Evolutionary conservation across 2,113 vertebrate species (phyloP).

Genomic region (Callocephalon fimbriatum): DNA sequence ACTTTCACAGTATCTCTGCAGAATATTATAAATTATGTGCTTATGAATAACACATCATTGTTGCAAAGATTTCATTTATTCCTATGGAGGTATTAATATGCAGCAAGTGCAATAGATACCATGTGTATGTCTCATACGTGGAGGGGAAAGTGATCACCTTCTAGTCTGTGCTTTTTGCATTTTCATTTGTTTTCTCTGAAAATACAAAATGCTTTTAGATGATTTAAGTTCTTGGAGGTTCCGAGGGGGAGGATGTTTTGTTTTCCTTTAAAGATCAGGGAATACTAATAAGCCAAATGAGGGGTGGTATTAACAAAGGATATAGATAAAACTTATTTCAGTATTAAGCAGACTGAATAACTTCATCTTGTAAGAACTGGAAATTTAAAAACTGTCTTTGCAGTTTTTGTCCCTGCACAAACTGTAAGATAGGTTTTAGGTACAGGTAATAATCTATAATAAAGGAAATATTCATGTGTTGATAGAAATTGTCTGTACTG

Average conservation of each 20-base stretch:
- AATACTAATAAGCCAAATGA: neutral
- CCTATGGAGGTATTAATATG: neutral
- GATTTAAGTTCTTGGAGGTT: neutral
- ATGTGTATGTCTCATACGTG: accelerated
- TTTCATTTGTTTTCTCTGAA: neutral
- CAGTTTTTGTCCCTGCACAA: neutral
- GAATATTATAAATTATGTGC: neutral
- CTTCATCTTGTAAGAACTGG: neutral
- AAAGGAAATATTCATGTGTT: neutral
- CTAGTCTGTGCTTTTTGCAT: neutral
- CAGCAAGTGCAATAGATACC: neutral
- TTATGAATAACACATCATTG: neutral
- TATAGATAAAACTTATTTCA: neutral
- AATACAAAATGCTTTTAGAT: neutral
- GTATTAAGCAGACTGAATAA: neutral
- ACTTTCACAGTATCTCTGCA: neutral
- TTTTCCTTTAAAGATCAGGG: neutral
- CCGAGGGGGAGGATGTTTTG: neutral
- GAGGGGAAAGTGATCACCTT: neutral
- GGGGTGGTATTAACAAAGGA: neutral
- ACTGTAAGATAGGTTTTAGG: neutral
- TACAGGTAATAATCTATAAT: neutral
- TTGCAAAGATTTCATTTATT: neutral
- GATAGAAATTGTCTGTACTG: neutral
- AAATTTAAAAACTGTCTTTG: neutral